These are phyloP conservation scores for Deroplatys truncata DNA, from an alignment of 2,888 invertebrate species.

Conservation along the genomic window DNA sequence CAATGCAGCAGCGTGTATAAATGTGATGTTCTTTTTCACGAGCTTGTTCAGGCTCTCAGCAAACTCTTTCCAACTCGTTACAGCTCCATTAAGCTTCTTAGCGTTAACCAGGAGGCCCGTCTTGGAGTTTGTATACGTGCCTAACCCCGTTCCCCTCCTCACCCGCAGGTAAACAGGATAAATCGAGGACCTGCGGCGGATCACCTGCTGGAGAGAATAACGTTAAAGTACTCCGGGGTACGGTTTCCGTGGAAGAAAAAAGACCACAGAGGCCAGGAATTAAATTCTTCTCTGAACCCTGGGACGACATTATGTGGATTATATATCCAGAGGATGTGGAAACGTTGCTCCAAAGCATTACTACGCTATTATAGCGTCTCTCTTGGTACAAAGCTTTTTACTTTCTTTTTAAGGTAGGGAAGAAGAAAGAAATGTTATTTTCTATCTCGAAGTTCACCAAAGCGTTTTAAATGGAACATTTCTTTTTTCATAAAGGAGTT, in stretches of 20 bases:
- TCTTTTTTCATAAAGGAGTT: no score
- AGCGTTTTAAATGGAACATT: no score
- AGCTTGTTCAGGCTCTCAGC: not conserved
- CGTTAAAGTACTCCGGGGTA: not conserved
- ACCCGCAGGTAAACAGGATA: conserved; percentile 10
- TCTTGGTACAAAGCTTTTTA: no score
- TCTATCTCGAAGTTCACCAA: no score
- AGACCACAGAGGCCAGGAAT: not conserved
- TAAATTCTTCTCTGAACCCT: not conserved
- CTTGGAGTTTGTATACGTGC: conserved; percentile 7
- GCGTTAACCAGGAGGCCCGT: not conserved
- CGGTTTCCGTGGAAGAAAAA: not conserved
- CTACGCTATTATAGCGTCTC: no score
- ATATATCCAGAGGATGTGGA: not conserved
- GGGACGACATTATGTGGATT: not conserved
- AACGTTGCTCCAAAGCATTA: no score
- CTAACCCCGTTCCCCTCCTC: not conserved
- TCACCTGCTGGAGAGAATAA: not conserved
- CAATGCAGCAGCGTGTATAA: not conserved
- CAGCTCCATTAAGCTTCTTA: conserved; percentile 15
- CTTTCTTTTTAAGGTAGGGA: no score
- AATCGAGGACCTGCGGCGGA: not conserved
- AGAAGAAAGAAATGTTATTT: no score
- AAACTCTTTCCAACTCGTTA: conserved; percentile 14
- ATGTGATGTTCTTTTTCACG: not conserved